These are phyloP conservation scores for Tamias sibiricus DNA, from an alignment of 2,113 vertebrate species.

Conservation along the genomic window DNA sequence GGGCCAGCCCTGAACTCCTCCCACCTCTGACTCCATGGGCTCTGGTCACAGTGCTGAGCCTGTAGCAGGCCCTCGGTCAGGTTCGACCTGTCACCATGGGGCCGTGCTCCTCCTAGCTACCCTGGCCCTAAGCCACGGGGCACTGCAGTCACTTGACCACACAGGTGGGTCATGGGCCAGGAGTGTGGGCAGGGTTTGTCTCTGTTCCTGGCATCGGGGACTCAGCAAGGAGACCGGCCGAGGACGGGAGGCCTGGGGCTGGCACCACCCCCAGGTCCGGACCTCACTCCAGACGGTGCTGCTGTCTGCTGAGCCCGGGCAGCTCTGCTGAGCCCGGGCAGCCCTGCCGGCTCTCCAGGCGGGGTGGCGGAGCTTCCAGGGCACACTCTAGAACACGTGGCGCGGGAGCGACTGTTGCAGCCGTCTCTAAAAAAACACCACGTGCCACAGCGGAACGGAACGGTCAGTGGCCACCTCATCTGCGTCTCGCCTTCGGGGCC, in stretches of 20 bases:
- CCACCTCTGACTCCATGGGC: neutral
- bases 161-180: neutral
- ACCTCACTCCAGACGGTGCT: accelerated
- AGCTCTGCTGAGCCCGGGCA: too few relatives aligned
- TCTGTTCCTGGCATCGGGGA: neutral
- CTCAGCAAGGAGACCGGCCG: neutral
- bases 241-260: neutral
- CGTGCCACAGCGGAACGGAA: too few relatives aligned
- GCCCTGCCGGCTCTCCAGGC: too few relatives aligned
- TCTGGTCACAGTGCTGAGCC: neutral
- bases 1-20: neutral
- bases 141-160: accelerated
- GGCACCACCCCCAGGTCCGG: neutral
- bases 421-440: too few relatives aligned
- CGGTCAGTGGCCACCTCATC: accelerated
- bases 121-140: accelerated
- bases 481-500: neutral
- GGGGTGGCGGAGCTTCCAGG: too few relatives aligned
- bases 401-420: accelerated
- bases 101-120: neutral
- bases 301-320: neutral
- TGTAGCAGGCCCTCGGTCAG: neutral
- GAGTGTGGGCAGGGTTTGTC: neutral
- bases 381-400: neutral
- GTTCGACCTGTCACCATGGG: accelerated